phyloP scores from a whole-genome alignment of 2,888 invertebrate genomes.

The Smittia sp. region DNA sequence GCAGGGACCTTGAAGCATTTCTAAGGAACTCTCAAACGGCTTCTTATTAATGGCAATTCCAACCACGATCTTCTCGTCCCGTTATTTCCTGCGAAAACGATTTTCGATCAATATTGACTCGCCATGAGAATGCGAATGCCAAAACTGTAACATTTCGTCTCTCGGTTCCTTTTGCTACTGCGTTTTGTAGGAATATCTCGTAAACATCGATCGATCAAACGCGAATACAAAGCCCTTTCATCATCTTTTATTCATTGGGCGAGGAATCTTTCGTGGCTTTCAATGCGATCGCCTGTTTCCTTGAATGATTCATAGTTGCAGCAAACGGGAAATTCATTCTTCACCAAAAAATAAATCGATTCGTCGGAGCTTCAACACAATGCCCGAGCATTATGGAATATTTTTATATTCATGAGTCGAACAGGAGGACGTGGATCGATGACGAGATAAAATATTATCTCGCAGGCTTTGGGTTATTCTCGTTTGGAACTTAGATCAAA shows the following conservation, averaged over 20 bases:
- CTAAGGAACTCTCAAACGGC: no score
- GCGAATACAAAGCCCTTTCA: constrained; percentile 20
- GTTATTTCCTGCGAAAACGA: constrained; percentile 8
- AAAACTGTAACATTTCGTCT: constrained; percentile 10
- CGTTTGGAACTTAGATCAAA: neutral
- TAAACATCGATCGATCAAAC: constrained; percentile 10
- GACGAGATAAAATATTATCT: neutral
- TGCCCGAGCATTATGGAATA: constrained; percentile 35
- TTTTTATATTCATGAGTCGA: constrained; percentile 34
- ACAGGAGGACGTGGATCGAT: neutral
- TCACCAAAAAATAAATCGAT: neutral
- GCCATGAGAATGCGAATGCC: no score
- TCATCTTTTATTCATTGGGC: constrained; percentile 37
- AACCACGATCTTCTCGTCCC: neutral
- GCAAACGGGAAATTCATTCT: neutral
- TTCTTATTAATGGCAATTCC: neutral
- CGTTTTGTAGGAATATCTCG: neutral
- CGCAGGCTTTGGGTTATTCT: neutral
- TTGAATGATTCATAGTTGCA: constrained; percentile 25
- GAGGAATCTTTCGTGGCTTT: neutral
- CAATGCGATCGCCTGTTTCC: neutral
- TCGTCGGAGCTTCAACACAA: constrained; percentile 25
- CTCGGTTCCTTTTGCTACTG: neutral
- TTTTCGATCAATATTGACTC: no score
- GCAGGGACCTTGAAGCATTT: no score